phyloP scores from a whole-genome alignment of 1,140 invertebrate species.

The Brachionus koreanus region DNA sequence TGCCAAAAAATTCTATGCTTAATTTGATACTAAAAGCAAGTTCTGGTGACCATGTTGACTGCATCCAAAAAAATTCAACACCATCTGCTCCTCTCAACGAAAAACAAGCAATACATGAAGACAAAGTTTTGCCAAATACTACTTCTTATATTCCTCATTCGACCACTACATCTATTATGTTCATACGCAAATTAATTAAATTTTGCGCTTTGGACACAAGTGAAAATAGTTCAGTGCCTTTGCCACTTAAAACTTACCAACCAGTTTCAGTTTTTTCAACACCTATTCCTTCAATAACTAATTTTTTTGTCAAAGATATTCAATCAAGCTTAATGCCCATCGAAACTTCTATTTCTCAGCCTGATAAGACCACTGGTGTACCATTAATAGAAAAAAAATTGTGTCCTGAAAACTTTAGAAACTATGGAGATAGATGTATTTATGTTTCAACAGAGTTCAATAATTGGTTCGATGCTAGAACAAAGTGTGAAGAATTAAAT shows the following conservation, averaged over 20 bases:
- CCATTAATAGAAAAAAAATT: background rate
- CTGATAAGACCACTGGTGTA: background rate
- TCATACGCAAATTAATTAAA: background rate
- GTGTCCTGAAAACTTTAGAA: conserved; percentile 13
- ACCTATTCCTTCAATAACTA: background rate
- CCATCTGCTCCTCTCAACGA: background rate
- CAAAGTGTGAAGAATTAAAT: background rate
- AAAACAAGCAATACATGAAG: background rate
- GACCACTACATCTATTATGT: background rate
- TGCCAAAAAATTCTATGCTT: conserved; percentile 12
- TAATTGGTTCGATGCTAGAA: background rate
- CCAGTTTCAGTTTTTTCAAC: background rate
- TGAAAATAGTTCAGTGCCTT: background rate
- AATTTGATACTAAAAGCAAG: background rate
- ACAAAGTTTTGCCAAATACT: background rate
- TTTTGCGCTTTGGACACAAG: background rate
- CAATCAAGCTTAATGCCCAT: background rate
- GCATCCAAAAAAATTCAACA: background rate
- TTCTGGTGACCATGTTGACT: background rate
- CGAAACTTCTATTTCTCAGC: background rate
- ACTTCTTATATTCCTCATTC: background rate
- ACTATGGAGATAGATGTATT: background rate
- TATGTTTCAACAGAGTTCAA: background rate
- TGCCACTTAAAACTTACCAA: background rate
- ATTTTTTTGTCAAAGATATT: background rate